These are phyloP conservation scores for Akabosia matsudoensis DNA, from an alignment of 1,140 invertebrate genomes.

Conservation along the genomic window DNA sequence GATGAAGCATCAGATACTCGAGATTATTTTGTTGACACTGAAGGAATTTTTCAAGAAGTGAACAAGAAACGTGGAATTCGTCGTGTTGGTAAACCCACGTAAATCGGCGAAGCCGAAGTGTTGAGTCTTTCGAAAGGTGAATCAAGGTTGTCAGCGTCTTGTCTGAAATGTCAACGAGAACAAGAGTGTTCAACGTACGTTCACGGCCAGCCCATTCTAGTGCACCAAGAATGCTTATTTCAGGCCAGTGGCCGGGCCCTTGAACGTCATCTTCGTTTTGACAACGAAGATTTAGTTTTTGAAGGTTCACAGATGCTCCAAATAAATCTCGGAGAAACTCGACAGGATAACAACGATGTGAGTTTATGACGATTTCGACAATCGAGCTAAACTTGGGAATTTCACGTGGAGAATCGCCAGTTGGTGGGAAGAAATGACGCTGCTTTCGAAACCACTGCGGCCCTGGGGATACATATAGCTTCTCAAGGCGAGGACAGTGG, in stretches of 20 bases:
- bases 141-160: neutral
- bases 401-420: neutral
- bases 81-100: neutral
- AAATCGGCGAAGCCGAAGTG: neutral
- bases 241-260: neutral
- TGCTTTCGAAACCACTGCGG: constrained; percentile 14
- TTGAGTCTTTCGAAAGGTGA: neutral
- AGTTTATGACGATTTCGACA: neutral
- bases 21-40: neutral
- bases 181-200: neutral
- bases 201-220: neutral
- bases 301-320: neutral
- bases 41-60: neutral
- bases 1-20: constrained; percentile 9
- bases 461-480: neutral
- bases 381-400: neutral
- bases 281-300: constrained; percentile 2
- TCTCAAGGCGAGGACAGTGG: neutral
- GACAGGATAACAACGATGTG: neutral
- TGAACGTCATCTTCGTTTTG: constrained; percentile 5
- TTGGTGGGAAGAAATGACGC: neutral
- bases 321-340: constrained; percentile 12
- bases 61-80: neutral
- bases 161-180: constrained; percentile 11
- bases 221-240: constrained; percentile 11